Base-by-base conservation (phyloP, 2,797 vertebrate species). In the Taenioides sp. region DNA sequence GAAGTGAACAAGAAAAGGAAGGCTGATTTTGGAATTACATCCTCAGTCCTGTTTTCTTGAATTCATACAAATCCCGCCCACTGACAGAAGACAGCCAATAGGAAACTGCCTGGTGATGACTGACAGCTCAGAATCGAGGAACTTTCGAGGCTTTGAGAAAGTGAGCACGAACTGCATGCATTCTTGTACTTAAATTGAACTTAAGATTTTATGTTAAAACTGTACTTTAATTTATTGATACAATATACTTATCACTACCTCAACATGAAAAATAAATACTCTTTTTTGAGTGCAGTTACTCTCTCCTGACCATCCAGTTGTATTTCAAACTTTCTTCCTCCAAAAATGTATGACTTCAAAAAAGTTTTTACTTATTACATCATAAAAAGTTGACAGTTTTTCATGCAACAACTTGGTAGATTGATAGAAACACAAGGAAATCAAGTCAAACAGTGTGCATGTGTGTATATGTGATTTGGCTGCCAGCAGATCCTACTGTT, bases 401-500 rank as follows among this genome's bases (percentile, higher is more conserved):
- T 22, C 34, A 25, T 14, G 25, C 11, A 59, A 17, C 11, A 27
- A 25, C 11, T 62, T 11, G 1, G 7, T 31, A 61, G 28, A n/a
- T 9, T 34, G 1, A 37, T 28, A 37, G 20, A 14, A 63, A 63
- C 34, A 63, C 61, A 63, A 43, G 31, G 34, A 63, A 63, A 43
- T 63, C 61, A 63, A 23, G 34, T 43, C 10, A 40, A 43, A 76
- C 66, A 78, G 22, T 66, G 59, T 76, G 63, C 77, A 43, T 69
- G n/a, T 70, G 75, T 72, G 78, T 55, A 59, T 49, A 57, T 80
- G 81, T 88, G 80, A 91, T 92, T 94, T 94, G 94, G 93, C 93
- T 93, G 91, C 92, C 93, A 93, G 92, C 92, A 93, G 93, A 89
- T 94, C 89, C 92, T 94, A 93, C 90, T 91, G 89, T 91, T 85